phyloP scores from a whole-genome alignment of 2,113 vertebrate genomes.

The Vidua chalybeata region DNA sequence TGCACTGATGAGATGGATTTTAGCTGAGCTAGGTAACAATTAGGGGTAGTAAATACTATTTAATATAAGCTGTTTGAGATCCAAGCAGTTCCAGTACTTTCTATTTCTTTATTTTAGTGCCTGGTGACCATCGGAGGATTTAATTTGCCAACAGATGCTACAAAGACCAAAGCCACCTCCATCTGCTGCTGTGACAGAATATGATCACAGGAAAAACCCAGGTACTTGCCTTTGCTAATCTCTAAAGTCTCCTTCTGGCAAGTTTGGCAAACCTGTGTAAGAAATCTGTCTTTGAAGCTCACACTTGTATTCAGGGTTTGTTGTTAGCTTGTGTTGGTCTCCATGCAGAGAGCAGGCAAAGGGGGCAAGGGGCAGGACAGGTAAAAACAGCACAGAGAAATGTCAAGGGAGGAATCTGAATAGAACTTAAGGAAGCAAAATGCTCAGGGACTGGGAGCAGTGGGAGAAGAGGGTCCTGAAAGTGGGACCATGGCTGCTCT shows the following conservation, averaged over 20 bases:
- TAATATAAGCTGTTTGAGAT: not conserved
- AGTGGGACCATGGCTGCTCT: not conserved
- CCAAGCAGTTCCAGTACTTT: not conserved
- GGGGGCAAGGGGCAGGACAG: not conserved
- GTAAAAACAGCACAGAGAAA: not conserved
- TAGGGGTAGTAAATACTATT: not conserved
- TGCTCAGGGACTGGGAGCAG: not conserved
- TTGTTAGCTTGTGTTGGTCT: not conserved
- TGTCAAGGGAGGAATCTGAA: not conserved
- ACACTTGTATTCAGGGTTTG: not conserved
- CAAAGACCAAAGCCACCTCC: not conserved
- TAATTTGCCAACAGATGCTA: not conserved
- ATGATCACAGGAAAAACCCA: not conserved
- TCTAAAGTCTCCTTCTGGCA: not conserved
- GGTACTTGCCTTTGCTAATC: not conserved
- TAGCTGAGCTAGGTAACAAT: not conserved
- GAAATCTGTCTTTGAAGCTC: not conserved
- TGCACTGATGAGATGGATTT: not conserved
- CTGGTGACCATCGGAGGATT: not conserved
- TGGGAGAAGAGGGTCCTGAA: not conserved
- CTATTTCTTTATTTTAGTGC: not conserved
- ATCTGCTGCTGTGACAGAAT: not conserved
- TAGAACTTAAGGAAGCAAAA: not conserved
- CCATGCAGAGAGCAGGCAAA: fast-evolving
- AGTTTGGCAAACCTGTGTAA: not conserved